phyloP scores from a whole-genome alignment of 2,888 invertebrate genomes.

The Mimumesa dahlbomi region DNA sequence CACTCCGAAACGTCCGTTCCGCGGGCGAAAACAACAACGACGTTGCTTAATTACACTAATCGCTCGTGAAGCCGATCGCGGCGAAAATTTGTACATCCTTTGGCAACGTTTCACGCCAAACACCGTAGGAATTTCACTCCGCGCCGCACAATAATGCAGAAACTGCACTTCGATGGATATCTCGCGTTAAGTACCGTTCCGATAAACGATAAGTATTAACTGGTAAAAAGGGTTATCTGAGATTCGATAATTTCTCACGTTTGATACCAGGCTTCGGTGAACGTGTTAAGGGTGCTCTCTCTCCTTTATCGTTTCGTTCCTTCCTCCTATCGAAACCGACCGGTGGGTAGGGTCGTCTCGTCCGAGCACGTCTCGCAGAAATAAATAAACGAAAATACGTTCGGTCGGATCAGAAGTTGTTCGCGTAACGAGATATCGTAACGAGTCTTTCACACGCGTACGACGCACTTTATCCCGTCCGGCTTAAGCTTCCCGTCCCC shows the following conservation, averaged over 20 bases:
- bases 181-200: constrained; percentile 39
- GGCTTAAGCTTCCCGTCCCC: neutral
- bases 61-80: constrained; percentile 26
- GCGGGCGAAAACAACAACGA: constrained; percentile 38
- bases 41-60: constrained; percentile 34
- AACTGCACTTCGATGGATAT: constrained; percentile 39
- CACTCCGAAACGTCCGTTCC: constrained; percentile 11
- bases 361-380: too few relatives aligned
- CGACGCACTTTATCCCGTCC: too few relatives aligned
- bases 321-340: too few relatives aligned
- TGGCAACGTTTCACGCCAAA: neutral
- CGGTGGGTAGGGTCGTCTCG: too few relatives aligned
- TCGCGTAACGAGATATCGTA: too few relatives aligned
- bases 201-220: constrained; percentile 46
- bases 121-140: neutral
- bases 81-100: neutral
- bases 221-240: constrained; percentile 49
- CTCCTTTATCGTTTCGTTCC: too few relatives aligned
- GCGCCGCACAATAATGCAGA: constrained; percentile 17
- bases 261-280: constrained; percentile 17
- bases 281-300: neutral
- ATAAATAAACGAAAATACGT: too few relatives aligned
- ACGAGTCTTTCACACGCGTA: too few relatives aligned
- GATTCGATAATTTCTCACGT: constrained; percentile 37
- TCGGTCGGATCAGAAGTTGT: too few relatives aligned